These are phyloP conservation scores for Plemyria rubiginata DNA, from an alignment of 2,888 invertebrate species.

Conservation along the genomic window DNA sequence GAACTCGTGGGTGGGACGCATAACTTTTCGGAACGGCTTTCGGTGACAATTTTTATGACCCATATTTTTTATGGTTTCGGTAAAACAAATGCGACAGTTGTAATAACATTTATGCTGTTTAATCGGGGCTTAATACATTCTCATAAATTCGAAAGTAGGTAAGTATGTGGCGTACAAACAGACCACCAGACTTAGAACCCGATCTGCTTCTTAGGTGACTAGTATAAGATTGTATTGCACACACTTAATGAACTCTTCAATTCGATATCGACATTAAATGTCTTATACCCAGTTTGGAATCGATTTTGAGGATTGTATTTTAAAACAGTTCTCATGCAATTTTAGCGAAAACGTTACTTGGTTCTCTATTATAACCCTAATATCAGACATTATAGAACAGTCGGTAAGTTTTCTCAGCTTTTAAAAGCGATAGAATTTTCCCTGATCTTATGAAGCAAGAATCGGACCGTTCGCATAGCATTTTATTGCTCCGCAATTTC, in stretches of 20 bases:
- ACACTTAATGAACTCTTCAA: no score
- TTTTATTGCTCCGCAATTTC: constrained; percentile 51
- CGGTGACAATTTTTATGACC: constrained; percentile 51
- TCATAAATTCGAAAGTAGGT: constrained; percentile 66
- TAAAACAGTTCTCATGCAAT: no score
- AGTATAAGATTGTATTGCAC: no score
- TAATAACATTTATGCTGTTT: constrained; percentile 53
- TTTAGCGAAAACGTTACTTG: no score
- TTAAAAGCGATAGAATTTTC: not conserved
- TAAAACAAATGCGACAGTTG: constrained; percentile 51
- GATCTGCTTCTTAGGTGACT: constrained; percentile 2
- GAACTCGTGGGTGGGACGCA: constrained; percentile 28
- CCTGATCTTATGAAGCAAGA: not conserved
- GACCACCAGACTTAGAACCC: constrained; percentile 17
- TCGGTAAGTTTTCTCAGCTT: not conserved
- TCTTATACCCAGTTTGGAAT: no score
- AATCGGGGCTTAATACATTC: constrained; percentile 37
- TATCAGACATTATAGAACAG: no score
- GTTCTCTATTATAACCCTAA: no score
- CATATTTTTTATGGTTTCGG: constrained; percentile 49
- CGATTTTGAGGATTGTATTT: no score
- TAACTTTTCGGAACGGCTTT: constrained; percentile 39
- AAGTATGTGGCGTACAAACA: constrained; percentile 45
- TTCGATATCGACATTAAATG: no score
- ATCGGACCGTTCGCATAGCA: constrained; percentile 8